phyloP scores from a whole-genome alignment of 2,888 invertebrate genomes.

The Oscheius sp. region DNA sequence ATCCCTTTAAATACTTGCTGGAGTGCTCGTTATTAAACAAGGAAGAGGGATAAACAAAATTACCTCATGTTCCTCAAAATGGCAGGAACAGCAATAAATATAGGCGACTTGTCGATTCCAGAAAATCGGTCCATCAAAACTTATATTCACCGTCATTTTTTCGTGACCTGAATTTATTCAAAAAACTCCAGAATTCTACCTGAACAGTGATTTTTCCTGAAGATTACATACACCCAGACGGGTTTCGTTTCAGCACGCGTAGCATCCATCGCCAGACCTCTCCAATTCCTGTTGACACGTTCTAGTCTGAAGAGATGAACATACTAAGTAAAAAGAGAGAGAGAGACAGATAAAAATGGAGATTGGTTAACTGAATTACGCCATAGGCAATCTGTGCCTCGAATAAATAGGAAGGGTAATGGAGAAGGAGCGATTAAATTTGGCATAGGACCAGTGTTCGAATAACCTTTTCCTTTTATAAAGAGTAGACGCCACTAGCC shows the following conservation, averaged over 20 bases:
- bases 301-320: constrained; percentile 35
- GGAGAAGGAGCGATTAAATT: too few species aligned
- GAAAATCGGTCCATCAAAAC: constrained; percentile 70
- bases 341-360: too few species aligned
- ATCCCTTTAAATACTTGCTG: too few species aligned
- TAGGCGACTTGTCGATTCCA: constrained; percentile 70
- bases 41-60: too few species aligned
- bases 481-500: too few species aligned
- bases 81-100: constrained; percentile 70
- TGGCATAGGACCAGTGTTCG: too few species aligned
- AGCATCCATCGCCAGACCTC: constrained; percentile 50
- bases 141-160: constrained; percentile 67
- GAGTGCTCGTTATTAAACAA: too few species aligned
- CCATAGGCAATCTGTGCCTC: background rate
- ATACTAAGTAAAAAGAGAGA: background rate
- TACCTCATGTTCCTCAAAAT: constrained; percentile 70
- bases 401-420: background rate
- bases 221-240: constrained; percentile 70
- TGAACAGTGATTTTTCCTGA: constrained; percentile 66
- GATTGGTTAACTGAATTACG: too few species aligned
- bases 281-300: constrained; percentile 38
- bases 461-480: too few species aligned
- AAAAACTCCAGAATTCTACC: constrained; percentile 36
- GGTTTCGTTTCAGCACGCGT: constrained; percentile 58
- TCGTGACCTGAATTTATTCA: constrained; percentile 59